Evolutionary conservation across 2,888 invertebrate genomes (phyloP).

Genomic region (Thalpophila matura): DNA sequence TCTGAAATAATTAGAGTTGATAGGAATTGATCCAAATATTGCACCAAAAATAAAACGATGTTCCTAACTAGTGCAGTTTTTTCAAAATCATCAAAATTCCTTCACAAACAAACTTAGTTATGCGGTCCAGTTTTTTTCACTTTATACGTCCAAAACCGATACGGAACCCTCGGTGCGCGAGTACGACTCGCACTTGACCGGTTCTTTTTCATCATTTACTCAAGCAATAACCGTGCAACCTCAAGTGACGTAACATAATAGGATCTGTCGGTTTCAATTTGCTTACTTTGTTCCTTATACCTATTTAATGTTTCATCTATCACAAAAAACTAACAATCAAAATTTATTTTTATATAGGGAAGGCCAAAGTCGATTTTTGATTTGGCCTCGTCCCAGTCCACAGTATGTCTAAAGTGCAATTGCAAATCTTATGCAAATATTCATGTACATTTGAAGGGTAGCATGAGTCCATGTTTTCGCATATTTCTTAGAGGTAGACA

Average conservation of each 20-base stretch:
- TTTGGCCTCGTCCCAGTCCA: neutral
- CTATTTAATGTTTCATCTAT: constrained; percentile 59
- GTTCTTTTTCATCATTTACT: constrained; percentile 70
- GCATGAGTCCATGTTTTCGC: constrained; percentile 47
- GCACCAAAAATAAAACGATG: too few species aligned
- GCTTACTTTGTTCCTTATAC: constrained; percentile 67
- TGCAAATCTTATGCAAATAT: constrained; percentile 60
- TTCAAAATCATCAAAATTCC: too few species aligned
- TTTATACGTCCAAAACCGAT: too few species aligned
- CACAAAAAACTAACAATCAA: neutral
- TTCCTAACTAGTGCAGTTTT: too few species aligned
- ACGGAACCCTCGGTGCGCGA: too few species aligned
- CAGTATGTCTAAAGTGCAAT: constrained; percentile 23
- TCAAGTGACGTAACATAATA: constrained; percentile 72
- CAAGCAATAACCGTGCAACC: constrained; percentile 58
- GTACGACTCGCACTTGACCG: too few species aligned
- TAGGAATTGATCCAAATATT: too few species aligned
- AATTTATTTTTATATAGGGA: constrained; percentile 7
- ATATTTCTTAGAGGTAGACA: constrained; percentile 39
- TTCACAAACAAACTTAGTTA: too few species aligned
- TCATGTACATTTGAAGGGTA: constrained; percentile 51
- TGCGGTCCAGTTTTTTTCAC: too few species aligned
- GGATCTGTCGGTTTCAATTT: constrained; percentile 79
- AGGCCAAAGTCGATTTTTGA: constrained; percentile 10
- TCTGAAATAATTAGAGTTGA: too few species aligned